Evolutionary conservation across 2,888 invertebrate genomes (phyloP), one percentile per base, ranked within the genome.

Genomic region (Leptopilina myrica): DNA sequence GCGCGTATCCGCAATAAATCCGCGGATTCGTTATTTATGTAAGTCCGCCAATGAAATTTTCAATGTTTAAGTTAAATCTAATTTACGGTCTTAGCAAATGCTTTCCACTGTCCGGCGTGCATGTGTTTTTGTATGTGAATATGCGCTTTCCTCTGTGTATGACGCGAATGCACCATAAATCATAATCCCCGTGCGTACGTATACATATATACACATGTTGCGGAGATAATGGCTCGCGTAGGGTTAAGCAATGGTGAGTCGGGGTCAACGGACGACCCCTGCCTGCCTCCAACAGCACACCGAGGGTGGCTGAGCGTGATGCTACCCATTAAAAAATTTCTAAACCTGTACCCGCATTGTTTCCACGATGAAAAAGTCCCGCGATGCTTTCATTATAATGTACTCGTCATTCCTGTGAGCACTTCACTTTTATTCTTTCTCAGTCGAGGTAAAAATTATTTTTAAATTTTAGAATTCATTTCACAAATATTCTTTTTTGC

Each of bases 41-140:
- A 85, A 87, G 87, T 86, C 84, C 85, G 83, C 86, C 88, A 88
- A 87, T 88, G 87, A 89, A 89, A 88, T 89, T 89, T 87, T 86
- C 88, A 88, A 88, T 89, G 89, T 89, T 89, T 89, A 89, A 88
- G 88, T 88, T 89, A 89, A 89, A 90, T 89, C 89, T 89, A 89
- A 90, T 89, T 88, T 90, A 90, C 89, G 87, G 88, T 87, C 87
- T 87, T 89, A 86, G 79, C 79, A 76, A 76, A 76, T 65, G 12
- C 64, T 59, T 69, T 33, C 62, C 76, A 64, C 64, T 43, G 59
- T 15, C 15, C 73, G 77, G 59, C 77, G 69, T 33, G 3, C 33
- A 75, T 46, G 7, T 9, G 9, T 7, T 20, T 20, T 20, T 20
- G 9, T 46, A 46, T 46, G 7, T 7, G 9, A 46, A 46, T 46